Conservation (phyloP, 2,113 vertebrate species). For the Sorex araneus region DNA sequence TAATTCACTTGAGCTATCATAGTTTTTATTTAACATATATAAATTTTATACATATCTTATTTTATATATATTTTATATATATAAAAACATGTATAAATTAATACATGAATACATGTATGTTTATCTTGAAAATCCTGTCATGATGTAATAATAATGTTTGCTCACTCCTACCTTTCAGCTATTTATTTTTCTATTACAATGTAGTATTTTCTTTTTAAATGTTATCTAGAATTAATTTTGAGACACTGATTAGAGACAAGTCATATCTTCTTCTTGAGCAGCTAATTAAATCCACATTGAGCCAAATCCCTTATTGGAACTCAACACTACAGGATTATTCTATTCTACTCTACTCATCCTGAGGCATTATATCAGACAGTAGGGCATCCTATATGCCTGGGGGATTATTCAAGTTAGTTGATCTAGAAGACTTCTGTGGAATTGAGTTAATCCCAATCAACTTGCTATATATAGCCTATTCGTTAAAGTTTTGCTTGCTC, state of each 20-base stretch:
- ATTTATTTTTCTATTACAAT: neutral
- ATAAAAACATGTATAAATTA: neutral
- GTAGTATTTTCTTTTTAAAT: conserved; percentile 31
- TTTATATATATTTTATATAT: neutral
- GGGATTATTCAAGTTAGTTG: neutral
- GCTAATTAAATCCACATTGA: neutral
- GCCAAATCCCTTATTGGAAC: neutral
- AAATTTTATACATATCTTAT: too few relatives aligned
- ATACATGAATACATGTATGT: too few relatives aligned
- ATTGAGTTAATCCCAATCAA: neutral
- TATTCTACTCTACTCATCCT: neutral
- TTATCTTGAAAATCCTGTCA: too few relatives aligned
- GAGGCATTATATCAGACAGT: neutral
- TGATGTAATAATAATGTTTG: too few relatives aligned
- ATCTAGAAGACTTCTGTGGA: neutral
- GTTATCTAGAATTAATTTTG: neutral
- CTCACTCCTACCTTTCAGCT: neutral
- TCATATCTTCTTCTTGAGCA: neutral
- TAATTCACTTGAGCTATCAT: neutral
- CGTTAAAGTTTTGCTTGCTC: neutral
- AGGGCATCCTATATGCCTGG: neutral
- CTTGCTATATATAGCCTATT: neutral
- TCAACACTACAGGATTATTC: neutral
- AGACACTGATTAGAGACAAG: neutral
- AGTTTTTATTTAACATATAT: neutral